Conservation (phyloP, 2,113 vertebrate species). For the Paracanthobrama guichenoti region DNA sequence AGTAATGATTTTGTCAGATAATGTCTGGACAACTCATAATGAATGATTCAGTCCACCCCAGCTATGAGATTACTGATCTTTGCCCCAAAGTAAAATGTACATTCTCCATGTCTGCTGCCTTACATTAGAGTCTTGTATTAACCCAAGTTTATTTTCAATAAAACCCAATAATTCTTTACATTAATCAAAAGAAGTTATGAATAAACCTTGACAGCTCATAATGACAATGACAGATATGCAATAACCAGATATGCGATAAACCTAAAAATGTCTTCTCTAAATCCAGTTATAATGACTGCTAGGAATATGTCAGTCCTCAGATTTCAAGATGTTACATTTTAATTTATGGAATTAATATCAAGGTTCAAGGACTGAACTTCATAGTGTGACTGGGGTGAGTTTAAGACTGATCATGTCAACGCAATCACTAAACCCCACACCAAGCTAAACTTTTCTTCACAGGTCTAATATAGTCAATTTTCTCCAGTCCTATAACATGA, state of each 20-base stretch:
- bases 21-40: neutral
- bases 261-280: neutral
- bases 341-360: neutral
- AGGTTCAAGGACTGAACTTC: neutral
- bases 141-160: neutral
- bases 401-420: no score
- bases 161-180: neutral
- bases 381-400: neutral
- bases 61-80: neutral
- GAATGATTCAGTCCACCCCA: neutral
- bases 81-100: neutral
- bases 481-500: neutral
- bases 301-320: neutral
- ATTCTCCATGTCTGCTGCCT: neutral
- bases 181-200: neutral
- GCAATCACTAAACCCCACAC: no score
- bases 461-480: neutral
- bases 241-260: neutral
- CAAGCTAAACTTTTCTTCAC: no score
- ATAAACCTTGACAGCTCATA: neutral
- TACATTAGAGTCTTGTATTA: neutral
- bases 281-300: neutral
- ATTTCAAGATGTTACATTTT: neutral
- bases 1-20: neutral
- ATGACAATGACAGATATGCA: neutral